These are phyloP conservation scores for Trichonephila clavata DNA, from an alignment of 1,140 invertebrate species.

Conservation along the genomic window DNA sequence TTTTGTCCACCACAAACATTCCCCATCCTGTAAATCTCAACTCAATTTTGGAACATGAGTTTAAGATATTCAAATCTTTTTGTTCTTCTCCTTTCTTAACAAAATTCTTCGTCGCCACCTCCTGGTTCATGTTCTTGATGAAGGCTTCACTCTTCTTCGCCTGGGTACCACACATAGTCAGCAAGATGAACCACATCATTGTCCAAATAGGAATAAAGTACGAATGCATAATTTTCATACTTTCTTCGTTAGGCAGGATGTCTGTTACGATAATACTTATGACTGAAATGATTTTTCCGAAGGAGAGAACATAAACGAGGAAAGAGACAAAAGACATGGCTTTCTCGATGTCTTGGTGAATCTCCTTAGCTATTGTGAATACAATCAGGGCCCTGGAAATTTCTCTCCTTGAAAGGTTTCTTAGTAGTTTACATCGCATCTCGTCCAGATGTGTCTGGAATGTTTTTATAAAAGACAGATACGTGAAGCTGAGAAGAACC, in stretches of 20 bases:
- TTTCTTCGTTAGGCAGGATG: not conserved
- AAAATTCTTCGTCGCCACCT: not conserved
- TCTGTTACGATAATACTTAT: not conserved
- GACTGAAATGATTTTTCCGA: not conserved
- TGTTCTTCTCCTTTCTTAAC: not conserved
- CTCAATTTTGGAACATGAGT: not conserved
- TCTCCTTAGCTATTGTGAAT: not conserved
- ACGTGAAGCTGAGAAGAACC: slow-evolving; percentile 24
- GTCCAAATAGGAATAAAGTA: not conserved
- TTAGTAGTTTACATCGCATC: not conserved
- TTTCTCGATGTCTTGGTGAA: not conserved
- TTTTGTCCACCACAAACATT: slow-evolving; percentile 34
- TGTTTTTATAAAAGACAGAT: not conserved
- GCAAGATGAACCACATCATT: not conserved
- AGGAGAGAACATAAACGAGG: slow-evolving; percentile 14
- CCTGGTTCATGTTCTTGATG: not conserved
- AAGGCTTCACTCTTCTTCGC: not conserved
- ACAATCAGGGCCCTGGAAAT: not conserved
- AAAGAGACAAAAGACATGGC: slow-evolving; percentile 1
- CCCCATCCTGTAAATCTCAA: slow-evolving; percentile 32
- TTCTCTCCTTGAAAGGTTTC: not conserved
- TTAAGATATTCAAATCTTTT: not conserved
- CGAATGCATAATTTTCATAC: not conserved
- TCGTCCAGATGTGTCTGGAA: not conserved
- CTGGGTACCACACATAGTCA: slow-evolving; percentile 27